Base-by-base conservation (phyloP, 2,797 vertebrate genomes). In the Diplodus puntazzo region DNA sequence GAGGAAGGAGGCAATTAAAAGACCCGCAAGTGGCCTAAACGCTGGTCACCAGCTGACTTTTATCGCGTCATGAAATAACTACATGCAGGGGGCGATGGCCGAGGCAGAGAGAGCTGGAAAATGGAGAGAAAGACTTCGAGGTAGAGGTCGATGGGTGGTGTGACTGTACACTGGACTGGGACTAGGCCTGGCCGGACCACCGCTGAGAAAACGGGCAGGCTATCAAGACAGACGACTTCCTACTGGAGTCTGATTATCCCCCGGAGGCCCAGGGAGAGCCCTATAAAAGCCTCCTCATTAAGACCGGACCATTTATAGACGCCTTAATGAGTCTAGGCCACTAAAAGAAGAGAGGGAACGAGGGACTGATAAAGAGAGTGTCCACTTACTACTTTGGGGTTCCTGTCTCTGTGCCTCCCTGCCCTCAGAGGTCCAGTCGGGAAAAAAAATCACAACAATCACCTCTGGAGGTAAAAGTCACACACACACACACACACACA, bases 171-270 rank as follows among this genome's bases (percentile, higher is more conserved):
- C 57, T 82, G 76, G 67, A 82, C 49, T 68, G 48, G 57, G 57
- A 74, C 55, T 75, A 11, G 93, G 94, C 94, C 94, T 94, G 94
- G 94, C 90, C 87, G 90, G 96, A 97, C 97, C 96, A 97, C 97
- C 96, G 92, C 95, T 95, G 96, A 96, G 96, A 92, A 92, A 96
- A 94, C 94, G 90, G 92, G 93, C 94, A 94, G 94, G 94, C 95
- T 95, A 97, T 97, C 96, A 97, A 97, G 96, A 97, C 96, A 96
- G 96, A 97, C 95, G 94, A 97, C 97, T 98, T 98, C 97, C 96
- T 97, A 97, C 94, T 96, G 91, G 91, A 95, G 92, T 93, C 92
- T 94, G 93, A 95, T 94, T 94, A 92, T 94, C 92, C 94, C 94
- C 94, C 81, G 34, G 85, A 93, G 94, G 93, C 92, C 79, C 70